phyloP scores from a whole-genome alignment of 1,140 invertebrate species.

The Aphelinus certus region DNA sequence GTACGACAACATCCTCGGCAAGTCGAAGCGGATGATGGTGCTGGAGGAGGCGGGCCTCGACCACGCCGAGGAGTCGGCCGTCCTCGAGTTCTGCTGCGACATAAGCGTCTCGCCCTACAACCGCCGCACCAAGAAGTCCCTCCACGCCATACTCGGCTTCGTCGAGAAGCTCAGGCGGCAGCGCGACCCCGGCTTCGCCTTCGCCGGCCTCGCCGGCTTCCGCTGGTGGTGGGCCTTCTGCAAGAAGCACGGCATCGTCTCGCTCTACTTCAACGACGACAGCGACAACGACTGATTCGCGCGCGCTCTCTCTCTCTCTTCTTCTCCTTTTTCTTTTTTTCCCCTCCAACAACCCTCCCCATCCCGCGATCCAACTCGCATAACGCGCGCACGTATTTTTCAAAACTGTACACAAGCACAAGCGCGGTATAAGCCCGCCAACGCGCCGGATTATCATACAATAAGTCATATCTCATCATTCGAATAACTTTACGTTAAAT shows the following conservation, averaged over 20 bases:
- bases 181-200: slow-evolving; percentile 73
- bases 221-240: slow-evolving; percentile 86
- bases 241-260: slow-evolving; percentile 81
- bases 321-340: not conserved
- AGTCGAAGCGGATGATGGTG: slow-evolving; percentile 80
- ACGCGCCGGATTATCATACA: too few species aligned
- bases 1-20: slow-evolving; percentile 82
- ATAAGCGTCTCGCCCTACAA: slow-evolving; percentile 78
- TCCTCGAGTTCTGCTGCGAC: slow-evolving; percentile 80
- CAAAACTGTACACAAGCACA: not conserved
- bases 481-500: slow-evolving; percentile 8
- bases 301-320: not conserved
- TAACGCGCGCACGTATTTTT: not conserved
- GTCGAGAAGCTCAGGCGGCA: slow-evolving; percentile 72
- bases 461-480: not conserved
- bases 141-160: slow-evolving; percentile 72
- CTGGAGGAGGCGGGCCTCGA: slow-evolving; percentile 75
- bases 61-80: slow-evolving; percentile 71
- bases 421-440: too few species aligned
- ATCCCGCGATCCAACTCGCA: not conserved
- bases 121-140: slow-evolving; percentile 75
- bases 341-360: not conserved
- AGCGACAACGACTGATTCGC: slow-evolving; percentile 54
- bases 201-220: slow-evolving; percentile 75
- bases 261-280: slow-evolving; percentile 70